These are phyloP conservation scores for Tychaedon coryphoeus DNA, from an alignment of 2,113 vertebrate species.

Conservation along the genomic window DNA sequence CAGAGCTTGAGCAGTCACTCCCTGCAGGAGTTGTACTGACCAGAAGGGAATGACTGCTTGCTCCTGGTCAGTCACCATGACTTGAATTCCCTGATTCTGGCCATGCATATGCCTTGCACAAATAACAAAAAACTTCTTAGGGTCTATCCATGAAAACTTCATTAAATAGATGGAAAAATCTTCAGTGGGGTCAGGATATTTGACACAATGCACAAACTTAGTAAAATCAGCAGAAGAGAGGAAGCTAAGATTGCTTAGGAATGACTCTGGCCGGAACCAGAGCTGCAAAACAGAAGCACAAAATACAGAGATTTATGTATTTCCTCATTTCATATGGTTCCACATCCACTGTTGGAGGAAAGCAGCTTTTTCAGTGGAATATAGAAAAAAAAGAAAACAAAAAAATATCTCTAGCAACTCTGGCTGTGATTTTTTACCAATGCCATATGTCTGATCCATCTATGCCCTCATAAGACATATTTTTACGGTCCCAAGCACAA, in stretches of 20 bases:
- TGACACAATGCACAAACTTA: background rate
- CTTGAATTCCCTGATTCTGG: background rate
- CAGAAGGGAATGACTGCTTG: background rate
- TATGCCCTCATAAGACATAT: background rate
- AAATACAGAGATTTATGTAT: background rate
- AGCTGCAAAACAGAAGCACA: background rate
- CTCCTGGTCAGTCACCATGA: background rate
- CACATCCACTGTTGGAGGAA: background rate
- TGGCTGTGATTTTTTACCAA: background rate
- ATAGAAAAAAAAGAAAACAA: accelerated
- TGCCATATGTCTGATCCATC: background rate
- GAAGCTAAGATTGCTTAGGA: background rate
- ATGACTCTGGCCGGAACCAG: background rate
- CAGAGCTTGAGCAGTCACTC: accelerated
- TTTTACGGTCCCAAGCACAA: background rate
- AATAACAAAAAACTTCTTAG: background rate
- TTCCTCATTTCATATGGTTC: background rate
- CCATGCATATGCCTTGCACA: background rate
- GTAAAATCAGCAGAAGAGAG: background rate
- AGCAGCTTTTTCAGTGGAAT: background rate
- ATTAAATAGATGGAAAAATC: background rate
- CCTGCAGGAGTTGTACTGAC: background rate
- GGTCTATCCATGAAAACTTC: background rate
- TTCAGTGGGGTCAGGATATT: background rate
- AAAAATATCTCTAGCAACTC: background rate